Base-by-base conservation (phyloP, 2,797 vertebrate genomes). In the Phyllotis vaccarum region DNA sequence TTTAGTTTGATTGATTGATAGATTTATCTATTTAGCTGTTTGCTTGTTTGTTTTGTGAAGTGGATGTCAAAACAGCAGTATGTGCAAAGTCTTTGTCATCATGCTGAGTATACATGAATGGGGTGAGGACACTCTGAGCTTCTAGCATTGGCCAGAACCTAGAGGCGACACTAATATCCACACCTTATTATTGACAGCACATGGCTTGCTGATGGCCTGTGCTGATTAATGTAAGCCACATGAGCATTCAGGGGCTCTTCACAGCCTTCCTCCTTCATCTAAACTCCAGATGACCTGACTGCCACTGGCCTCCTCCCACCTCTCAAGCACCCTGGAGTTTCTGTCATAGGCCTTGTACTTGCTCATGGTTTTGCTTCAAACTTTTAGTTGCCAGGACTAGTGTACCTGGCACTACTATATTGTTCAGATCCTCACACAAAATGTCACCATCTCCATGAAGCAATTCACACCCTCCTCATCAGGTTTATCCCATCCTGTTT, bases 131-230 rank as follows among this genome's bases (percentile, higher is more conserved):
- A 58, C 60, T n/a, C 11, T 83, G 11, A 62, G 74, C 49, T 72
- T 92, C 68, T 90, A 64, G 85, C 29, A 31, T 62, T 79, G 56
- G 62, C 40, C 89, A 92, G 81, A 89, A 86, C 60, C 43, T n/a
- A 31, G 34, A 10, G 34, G 22, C 80, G 22, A 58, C 10, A 40
- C 0, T 58, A 79, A 29, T 86, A 43, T 24, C 52, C 21, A 56
- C 1, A 21, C 11, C 5, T 83, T 82, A 75, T 24, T 52, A 75
- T 3, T 3, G 27, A 86, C 2, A 31, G 16, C 14, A 76, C 22
- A 88, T 46, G 13, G 6, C 81, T 43, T 11, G 9, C 19, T 22
- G 12, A 49, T 70, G 83, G 74, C 14, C 70, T n/a, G 2, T 43
- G 37, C 24, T n/a, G 19, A n/a, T 92, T n/a, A 62, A 29, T 58